phyloP scores from a whole-genome alignment of 1,140 invertebrate genomes.

The Atopsyche davidsoni region DNA sequence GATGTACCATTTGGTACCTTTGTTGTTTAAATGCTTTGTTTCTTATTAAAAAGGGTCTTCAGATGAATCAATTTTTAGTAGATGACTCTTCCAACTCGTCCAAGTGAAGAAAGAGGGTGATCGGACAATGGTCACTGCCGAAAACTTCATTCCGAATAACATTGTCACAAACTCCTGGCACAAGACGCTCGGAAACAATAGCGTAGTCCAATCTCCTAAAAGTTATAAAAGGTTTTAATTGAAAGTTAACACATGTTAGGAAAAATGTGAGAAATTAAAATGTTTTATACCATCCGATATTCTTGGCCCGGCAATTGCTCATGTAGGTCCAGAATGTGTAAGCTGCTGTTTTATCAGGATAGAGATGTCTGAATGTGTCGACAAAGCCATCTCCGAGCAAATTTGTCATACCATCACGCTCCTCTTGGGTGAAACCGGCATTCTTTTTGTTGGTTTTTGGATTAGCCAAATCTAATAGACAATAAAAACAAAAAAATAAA shows the following conservation, averaged over 20 bases:
- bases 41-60: no score
- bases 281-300: constrained; percentile 89
- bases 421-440: constrained; percentile 93
- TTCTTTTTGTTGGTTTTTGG: constrained; percentile 89
- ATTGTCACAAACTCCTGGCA: constrained; percentile 73
- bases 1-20: no score
- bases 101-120: constrained; percentile 60
- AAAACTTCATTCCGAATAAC: constrained; percentile 65
- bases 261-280: background rate
- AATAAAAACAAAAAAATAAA: no score
- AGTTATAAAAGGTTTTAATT: constrained; percentile 35
- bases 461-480: constrained; percentile 77
- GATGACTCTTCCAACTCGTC: constrained; percentile 19
- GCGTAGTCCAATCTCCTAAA: constrained; percentile 92
- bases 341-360: constrained; percentile 76
- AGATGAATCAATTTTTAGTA: no score
- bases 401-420: constrained; percentile 83
- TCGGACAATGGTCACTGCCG: constrained; percentile 87
- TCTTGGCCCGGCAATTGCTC: constrained; percentile 74
- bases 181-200: constrained; percentile 74
- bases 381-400: constrained; percentile 75
- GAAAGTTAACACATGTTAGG: constrained; percentile 10
- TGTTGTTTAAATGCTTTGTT: no score
- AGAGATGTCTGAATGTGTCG: constrained; percentile 82
- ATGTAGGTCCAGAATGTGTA: constrained; percentile 97